phyloP scores from a whole-genome alignment of 92 coral and sea anemone species.

The Nematostella vectensis region DNA sequence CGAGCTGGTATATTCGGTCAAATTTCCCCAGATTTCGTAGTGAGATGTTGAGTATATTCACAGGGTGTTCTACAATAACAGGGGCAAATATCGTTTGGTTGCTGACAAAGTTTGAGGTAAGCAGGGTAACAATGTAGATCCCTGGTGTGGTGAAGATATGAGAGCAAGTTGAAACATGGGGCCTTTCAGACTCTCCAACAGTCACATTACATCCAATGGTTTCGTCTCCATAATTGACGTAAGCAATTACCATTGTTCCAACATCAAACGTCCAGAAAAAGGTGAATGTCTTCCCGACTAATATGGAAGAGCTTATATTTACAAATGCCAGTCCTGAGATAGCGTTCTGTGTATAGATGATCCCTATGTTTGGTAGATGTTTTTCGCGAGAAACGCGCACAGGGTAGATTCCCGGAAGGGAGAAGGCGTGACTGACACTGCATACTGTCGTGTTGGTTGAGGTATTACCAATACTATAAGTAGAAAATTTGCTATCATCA shows the following conservation, averaged over 20 bases:
- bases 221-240: conserved; percentile 32
- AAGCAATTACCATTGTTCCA: conserved; percentile 31
- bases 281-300: conserved; percentile 1
- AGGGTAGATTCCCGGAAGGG: conserved; percentile 36
- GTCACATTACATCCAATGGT: not conserved
- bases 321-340: conserved; percentile 17
- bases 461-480: not conserved
- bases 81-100: conserved; percentile 2
- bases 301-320: conserved; percentile 1
- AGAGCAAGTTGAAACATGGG: not conserved
- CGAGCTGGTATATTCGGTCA: conserved; percentile 44
- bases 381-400: conserved; percentile 12
- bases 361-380: conserved; percentile 8
- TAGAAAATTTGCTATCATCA: not conserved
- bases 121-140: conserved; percentile 15
- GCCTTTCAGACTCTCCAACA: not conserved
- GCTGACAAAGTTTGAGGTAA: conserved; percentile 24
- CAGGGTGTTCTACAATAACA: conserved; percentile 29
- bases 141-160: conserved; percentile 32
- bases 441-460: conserved; percentile 21
- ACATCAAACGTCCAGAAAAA: conserved; percentile 28
- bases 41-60: conserved; percentile 9
- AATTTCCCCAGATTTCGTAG: conserved; percentile 27
- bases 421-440: conserved; percentile 33
- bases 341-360: conserved; percentile 28